A percentile compares a stretch with the other conserved stretches of the same genome.
These are phyloP conservation scores for Archivesica marissinica DNA, from an alignment of 1,140 invertebrate genomes.

Conservation along the genomic window DNA sequence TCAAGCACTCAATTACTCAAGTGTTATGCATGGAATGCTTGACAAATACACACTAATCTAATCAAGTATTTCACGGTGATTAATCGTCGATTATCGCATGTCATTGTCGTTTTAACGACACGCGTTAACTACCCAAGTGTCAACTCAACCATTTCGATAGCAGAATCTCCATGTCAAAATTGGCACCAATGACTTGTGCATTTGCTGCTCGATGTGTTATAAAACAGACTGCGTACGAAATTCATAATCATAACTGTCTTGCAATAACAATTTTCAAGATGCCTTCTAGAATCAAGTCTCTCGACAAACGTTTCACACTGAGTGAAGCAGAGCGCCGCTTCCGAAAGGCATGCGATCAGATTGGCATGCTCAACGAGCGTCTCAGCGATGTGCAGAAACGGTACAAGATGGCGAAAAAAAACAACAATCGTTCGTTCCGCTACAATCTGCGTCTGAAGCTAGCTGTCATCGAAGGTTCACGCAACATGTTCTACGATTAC, in stretches of 20 bases:
- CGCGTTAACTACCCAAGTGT: constrained; percentile 42
- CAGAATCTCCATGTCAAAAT: constrained; percentile 19
- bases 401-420: constrained; percentile 30
- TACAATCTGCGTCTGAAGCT: constrained; percentile 51
- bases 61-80: background rate
- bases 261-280: constrained; percentile 34
- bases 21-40: constrained; percentile 5
- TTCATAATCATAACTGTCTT: constrained; percentile 1
- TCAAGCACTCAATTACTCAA: background rate
- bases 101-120: constrained; percentile 41
- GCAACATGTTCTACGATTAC: constrained; percentile 69
- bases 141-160: background rate
- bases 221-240: background rate
- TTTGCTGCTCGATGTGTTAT: background rate
- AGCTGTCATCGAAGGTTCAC: constrained; percentile 63
- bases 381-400: constrained; percentile 37
- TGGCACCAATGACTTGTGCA: constrained; percentile 30
- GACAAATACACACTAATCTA: constrained; percentile 1
- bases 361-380: constrained; percentile 32
- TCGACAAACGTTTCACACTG: constrained; percentile 39
- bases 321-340: constrained; percentile 40
- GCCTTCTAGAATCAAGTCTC: constrained; percentile 29
- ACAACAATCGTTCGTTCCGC: constrained; percentile 16
- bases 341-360: constrained; percentile 44
- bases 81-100: constrained; percentile 33